Base-by-base conservation (phyloP, 92 coral and sea anemone species). In the Epizoanthus fatuus region DNA sequence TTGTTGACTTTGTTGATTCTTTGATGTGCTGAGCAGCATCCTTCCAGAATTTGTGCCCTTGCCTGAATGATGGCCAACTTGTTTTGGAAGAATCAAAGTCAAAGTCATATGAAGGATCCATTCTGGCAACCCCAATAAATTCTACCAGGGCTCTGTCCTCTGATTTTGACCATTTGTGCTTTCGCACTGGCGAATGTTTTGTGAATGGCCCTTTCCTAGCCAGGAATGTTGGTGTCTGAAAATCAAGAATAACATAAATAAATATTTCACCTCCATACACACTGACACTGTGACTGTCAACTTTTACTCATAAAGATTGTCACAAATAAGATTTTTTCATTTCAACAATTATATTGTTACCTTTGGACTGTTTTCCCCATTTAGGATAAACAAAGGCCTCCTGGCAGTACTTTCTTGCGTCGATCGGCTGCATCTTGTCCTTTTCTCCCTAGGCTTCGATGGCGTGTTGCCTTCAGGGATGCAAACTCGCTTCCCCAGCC, bases 141-240 rank as follows among this genome's bases (percentile, higher is more conserved):
- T 91, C 94, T 4, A 86, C 91, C 68, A 87, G 69, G 44, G 94
- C 92, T 64, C 69, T 63, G 57, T 87, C 94, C 54, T 91, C 94
- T 49, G 84, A 82, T 56, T 37, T 68, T 20, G 87, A 49, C 89
- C 94, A 91, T 0, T 69, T 69, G 59, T 91, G 94, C 49, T 59
- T 74, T 47, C 79, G 87, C 17, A 91, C 94, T 13, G 94, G 86
- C 1, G 91, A 91, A 64, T 87, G 88, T 37, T 66, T 49, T 5
- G 69, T 58, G 10, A 70, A 59, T 29, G 71, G 66, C 58, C 63
- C 60, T 44, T 68, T 77, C 35, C 69, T 32, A 45, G 38, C 49
- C 7, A 67, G 82, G 55, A 80, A 77, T 47, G 90, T 65, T 65
- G 78, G 74, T 52, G 75, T 32, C 82, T 66, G 59, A 47, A 57